Base-by-base conservation (phyloP, 2,888 invertebrate species). In the Ophraella communa region DNA sequence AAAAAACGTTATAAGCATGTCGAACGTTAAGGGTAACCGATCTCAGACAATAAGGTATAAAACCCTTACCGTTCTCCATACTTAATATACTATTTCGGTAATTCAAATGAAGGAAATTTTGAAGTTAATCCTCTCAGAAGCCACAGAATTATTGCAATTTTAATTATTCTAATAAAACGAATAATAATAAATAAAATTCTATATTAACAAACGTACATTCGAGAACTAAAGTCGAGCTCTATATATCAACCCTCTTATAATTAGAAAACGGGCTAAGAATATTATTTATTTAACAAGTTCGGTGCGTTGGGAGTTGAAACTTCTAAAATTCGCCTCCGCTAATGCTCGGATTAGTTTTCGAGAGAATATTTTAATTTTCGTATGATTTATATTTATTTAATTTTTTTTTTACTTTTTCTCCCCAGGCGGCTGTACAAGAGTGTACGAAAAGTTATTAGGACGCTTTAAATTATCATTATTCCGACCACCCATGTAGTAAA, bases 251-350 rank as follows among this genome's bases (percentile, higher is more conserved):
- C 52, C 42, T 14, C 4, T 56, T 52, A 51, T 66, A 66, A 64
- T 60, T 64, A 57, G 17, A 17, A 24, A 53, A 60, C 57, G 24
- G 35, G 52, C 57, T 53, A 44, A 51, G 47, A 24, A 60, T 60
- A 59, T 66, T 63, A 66, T 66, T 66, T 56, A 66, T 65, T 65
- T 52, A 65, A 56, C 47, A 59, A 66, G 63, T 66, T 66, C 33
- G 23, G 60, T 33, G 33, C 59, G 44, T 55, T 56, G 66, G 66
- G 66, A 66, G 51, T 60, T 56, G 23, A 56, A 62, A 66, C 57
- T 66, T 66, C 49, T 42, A 44, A 60, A 51, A 63, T 66, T 66
- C 63, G 62, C 66, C 45, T 61, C 63, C 63, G 51, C 21, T 66
- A 63, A 66, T 66, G 63, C 59, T 55, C 53, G 66, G 61, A 66